These are phyloP conservation scores for Diaperis boleti DNA, from an alignment of 2,888 invertebrate genomes.

Conservation along the genomic window DNA sequence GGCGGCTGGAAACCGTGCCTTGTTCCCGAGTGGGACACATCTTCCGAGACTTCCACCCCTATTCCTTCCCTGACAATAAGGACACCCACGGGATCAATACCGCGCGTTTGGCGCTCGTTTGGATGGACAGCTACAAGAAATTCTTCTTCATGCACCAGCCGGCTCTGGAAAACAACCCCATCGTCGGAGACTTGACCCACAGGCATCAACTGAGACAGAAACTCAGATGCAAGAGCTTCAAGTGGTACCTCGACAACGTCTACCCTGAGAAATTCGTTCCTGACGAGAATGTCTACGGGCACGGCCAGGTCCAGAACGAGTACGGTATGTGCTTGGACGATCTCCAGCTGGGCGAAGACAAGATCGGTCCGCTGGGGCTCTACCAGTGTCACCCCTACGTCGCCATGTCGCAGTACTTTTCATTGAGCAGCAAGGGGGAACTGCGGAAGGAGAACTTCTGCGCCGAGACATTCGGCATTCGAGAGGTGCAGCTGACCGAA, in stretches of 20 bases:
- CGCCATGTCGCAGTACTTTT: slow-evolving; percentile 80
- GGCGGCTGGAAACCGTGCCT: slow-evolving; percentile 91
- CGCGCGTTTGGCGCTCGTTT: slow-evolving; percentile 92
- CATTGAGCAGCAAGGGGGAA: slow-evolving; percentile 77
- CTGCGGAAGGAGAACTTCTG: slow-evolving; percentile 83
- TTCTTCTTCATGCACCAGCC: slow-evolving; percentile 89
- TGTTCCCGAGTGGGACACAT: slow-evolving; percentile 98
- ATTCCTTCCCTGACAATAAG: slow-evolving; percentile 86
- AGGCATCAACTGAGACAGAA: slow-evolving; percentile 82
- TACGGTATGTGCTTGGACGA: slow-evolving; percentile 83
- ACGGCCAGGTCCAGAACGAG: slow-evolving; percentile 75
- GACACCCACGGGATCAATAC: slow-evolving; percentile 98
- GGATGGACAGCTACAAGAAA: slow-evolving; percentile 98
- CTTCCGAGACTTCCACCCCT: slow-evolving; percentile 95
- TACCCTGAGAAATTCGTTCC: slow-evolving; percentile 93
- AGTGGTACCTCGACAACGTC: slow-evolving; percentile 91
- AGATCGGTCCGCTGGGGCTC: slow-evolving; percentile 77
- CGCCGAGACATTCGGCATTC: slow-evolving; percentile 71
- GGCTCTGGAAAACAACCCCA: slow-evolving; percentile 61
- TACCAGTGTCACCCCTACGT: slow-evolving; percentile 80
- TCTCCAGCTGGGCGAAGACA: slow-evolving; percentile 78
- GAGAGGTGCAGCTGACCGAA: slow-evolving; percentile 67
- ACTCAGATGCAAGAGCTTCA: slow-evolving; percentile 88
- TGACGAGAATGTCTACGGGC: slow-evolving; percentile 82
- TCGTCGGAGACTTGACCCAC: slow-evolving; percentile 80